Evolutionary conservation across 2,888 invertebrate species (phyloP).

Genomic region (Tenthredo scrophulariae): DNA sequence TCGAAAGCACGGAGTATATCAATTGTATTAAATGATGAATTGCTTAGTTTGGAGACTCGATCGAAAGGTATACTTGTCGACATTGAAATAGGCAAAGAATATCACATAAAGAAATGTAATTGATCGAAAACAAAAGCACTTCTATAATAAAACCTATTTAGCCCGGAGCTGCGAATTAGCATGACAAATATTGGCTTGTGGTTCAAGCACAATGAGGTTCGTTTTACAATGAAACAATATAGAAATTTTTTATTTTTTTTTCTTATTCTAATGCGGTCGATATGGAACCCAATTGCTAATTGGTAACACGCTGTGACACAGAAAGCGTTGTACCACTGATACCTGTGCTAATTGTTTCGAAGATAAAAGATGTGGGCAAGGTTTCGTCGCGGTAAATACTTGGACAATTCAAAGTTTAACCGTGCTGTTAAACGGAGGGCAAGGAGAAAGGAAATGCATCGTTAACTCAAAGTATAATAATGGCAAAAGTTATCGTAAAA

Average conservation of each 20-base stretch:
- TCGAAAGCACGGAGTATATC: neutral
- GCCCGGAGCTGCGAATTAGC: slow-evolving; percentile 45
- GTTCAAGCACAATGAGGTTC: slow-evolving; percentile 29
- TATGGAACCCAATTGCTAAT: slow-evolving; percentile 33
- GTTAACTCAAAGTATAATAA: slow-evolving; percentile 7
- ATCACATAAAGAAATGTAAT: neutral
- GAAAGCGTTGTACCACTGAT: slow-evolving; percentile 14
- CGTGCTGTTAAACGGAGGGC: neutral
- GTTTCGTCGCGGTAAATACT: slow-evolving; percentile 3
- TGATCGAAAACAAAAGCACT: slow-evolving; percentile 21
- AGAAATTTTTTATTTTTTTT: neutral
- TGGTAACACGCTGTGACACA: slow-evolving; percentile 40
- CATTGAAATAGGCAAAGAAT: neutral
- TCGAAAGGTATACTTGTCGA: neutral
- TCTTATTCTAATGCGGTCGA: slow-evolving; percentile 12
- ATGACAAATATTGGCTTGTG: slow-evolving; percentile 49
- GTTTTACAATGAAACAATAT: slow-evolving; percentile 47
- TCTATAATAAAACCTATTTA: slow-evolving; percentile 25
- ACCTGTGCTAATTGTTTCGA: neutral
- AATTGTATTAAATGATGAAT: neutral
- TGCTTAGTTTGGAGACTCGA: neutral
- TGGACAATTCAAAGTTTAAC: neutral
- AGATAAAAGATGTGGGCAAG: neutral
- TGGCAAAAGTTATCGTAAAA: slow-evolving; percentile 11
- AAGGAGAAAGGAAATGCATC: neutral